A percentile compares a stretch with the other conserved stretches of the same genome.
Evolutionary conservation across 64 coral and sea anemone genomes (phyloP).

Genomic region (Exaiptasia diaphana): DNA sequence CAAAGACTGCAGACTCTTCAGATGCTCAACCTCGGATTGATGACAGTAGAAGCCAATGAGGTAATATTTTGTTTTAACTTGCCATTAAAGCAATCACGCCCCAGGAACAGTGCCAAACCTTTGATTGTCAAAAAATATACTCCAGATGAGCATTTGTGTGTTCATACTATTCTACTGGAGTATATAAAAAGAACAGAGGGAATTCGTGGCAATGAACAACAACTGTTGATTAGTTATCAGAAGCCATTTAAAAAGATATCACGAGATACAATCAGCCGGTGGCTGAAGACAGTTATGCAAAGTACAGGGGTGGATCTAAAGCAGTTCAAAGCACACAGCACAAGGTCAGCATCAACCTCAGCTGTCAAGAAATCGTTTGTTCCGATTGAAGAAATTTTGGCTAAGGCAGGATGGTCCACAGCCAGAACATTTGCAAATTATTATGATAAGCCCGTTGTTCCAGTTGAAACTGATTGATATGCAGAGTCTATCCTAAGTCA

Average conservation of each 20-base stretch:
- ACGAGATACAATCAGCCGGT: slow-evolving; percentile 26
- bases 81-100: neutral
- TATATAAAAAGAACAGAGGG: slow-evolving; percentile 18
- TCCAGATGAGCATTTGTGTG: slow-evolving; percentile 16
- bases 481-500: neutral
- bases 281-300: slow-evolving; percentile 29
- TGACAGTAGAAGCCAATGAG: neutral
- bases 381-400: neutral
- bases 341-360: neutral
- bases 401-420: neutral
- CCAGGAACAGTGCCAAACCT: neutral
- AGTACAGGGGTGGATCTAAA: neutral
- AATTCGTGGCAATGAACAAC: neutral
- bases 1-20: slow-evolving; percentile 41
- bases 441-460: neutral
- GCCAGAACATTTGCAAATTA: neutral
- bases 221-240: slow-evolving; percentile 23
- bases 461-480: neutral
- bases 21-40: slow-evolving; percentile 16
- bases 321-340: neutral
- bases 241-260: slow-evolving; percentile 34
- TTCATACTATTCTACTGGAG: slow-evolving; percentile 4
- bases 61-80: slow-evolving; percentile 6
- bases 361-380: neutral
- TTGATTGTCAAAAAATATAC: neutral